These are phyloP conservation scores for Centropristis striata DNA, from an alignment of 2,113 vertebrate genomes.

Conservation along the genomic window DNA sequence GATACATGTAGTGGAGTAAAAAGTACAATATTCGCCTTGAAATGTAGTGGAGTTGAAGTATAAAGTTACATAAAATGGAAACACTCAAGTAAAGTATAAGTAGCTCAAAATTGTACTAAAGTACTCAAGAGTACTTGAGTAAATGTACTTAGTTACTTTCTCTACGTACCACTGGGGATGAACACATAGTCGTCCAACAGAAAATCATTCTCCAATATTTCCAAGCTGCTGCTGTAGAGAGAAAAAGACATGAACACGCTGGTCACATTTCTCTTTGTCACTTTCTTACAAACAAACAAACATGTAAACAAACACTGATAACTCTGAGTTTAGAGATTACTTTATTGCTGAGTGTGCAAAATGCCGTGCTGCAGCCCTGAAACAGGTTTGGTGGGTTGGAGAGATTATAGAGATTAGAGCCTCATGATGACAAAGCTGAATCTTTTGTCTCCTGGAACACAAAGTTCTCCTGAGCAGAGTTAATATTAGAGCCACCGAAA, in stretches of 20 bases:
- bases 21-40: too few relatives aligned
- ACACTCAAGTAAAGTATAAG: too few relatives aligned
- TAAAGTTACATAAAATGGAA: too few relatives aligned
- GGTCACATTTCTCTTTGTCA: background rate
- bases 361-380: background rate
- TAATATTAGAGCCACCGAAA: too few relatives aligned
- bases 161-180: conserved; percentile 64
- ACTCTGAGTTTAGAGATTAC: background rate
- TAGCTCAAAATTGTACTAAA: too few relatives aligned
- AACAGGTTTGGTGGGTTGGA: conserved; percentile 10
- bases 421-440: background rate
- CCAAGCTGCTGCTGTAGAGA: conserved; percentile 64
- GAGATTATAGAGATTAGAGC: background rate
- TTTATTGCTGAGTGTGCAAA: background rate
- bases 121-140: too few relatives aligned
- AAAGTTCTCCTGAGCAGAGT: background rate
- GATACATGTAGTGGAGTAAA: too few relatives aligned
- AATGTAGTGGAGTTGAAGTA: too few relatives aligned
- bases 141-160: too few relatives aligned
- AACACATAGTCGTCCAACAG: conserved; percentile 77
- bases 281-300: background rate
- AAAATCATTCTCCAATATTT: conserved; percentile 64
- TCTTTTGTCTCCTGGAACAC: background rate
- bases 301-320: background rate
- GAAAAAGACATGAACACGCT: background rate